Percentiles rank a stretch among this genome's conserved stretches.
These are phyloP conservation scores for Catharus fuscescens DNA, from an alignment of 2,113 vertebrate genomes.

Conservation along the genomic window DNA sequence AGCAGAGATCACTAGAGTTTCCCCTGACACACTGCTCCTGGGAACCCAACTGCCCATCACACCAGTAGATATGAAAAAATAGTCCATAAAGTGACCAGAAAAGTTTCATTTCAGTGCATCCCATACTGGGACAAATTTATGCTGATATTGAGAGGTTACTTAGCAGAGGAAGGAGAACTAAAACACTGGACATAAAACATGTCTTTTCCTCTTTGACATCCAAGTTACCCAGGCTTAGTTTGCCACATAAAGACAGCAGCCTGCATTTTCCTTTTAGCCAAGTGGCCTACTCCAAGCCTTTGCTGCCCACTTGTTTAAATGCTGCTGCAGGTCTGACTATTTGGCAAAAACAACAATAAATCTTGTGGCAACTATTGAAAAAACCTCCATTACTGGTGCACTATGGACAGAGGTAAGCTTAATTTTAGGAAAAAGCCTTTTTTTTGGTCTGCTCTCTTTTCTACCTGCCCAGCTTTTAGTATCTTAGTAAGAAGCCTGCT, in stretches of 20 bases:
- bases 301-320: background rate
- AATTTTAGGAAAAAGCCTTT: background rate
- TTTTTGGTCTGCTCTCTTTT: background rate
- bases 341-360: background rate
- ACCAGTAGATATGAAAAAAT: background rate
- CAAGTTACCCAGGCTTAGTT: background rate
- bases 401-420: background rate
- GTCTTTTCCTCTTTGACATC: background rate
- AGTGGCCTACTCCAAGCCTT: background rate
- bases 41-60: background rate
- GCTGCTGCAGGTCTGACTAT: background rate
- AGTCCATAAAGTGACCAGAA: background rate
- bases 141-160: background rate
- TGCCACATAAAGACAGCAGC: background rate
- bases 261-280: background rate
- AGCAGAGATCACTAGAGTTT: background rate
- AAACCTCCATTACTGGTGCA: rapidly evolving
- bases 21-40: background rate
- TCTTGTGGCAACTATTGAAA: background rate
- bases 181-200: background rate
- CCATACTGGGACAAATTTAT: background rate
- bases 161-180: background rate
- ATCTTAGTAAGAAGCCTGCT: background rate
- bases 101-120: background rate
- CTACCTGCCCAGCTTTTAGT: background rate